These are phyloP conservation scores for Norana najaformis DNA, from an alignment of 2,888 invertebrate genomes.

Conservation along the genomic window DNA sequence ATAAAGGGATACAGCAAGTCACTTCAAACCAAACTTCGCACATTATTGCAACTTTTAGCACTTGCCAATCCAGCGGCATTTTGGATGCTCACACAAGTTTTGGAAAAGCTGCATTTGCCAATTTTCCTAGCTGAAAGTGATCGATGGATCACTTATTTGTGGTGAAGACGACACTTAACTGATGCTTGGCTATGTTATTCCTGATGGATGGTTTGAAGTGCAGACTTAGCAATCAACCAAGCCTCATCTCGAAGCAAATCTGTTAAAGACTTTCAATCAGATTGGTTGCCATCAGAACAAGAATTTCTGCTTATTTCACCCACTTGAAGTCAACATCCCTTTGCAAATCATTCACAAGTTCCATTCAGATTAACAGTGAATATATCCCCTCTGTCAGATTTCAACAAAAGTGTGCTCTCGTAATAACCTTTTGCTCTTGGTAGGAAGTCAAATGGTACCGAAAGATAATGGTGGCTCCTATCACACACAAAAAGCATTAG, in stretches of 20 bases:
- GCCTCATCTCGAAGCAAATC: not conserved
- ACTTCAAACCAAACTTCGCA: not conserved
- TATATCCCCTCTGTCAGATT: not conserved
- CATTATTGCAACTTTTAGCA: not conserved
- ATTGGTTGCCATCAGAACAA: not conserved
- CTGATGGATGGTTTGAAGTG: not conserved
- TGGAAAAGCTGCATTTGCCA: not conserved
- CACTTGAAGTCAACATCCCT: too few species aligned
- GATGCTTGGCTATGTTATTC: not conserved
- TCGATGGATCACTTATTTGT: not conserved
- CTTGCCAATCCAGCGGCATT: not conserved
- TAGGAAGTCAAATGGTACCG: constrained; percentile 17
- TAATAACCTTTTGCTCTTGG: not conserved
- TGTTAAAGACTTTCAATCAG: not conserved
- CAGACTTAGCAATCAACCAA: not conserved
- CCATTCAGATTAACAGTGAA: not conserved
- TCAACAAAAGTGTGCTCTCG: not conserved
- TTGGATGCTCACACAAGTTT: not conserved
- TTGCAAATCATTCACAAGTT: not conserved
- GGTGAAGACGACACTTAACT: too few species aligned
- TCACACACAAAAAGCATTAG: not conserved
- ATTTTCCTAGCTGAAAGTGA: not conserved
- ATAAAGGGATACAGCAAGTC: not conserved
- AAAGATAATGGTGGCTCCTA: constrained; percentile 20
- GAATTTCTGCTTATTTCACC: not conserved